These are phyloP conservation scores for Patiria miniata DNA, from an alignment of 35 echinoderm and acorn worm genomes.

Conservation along the genomic window DNA sequence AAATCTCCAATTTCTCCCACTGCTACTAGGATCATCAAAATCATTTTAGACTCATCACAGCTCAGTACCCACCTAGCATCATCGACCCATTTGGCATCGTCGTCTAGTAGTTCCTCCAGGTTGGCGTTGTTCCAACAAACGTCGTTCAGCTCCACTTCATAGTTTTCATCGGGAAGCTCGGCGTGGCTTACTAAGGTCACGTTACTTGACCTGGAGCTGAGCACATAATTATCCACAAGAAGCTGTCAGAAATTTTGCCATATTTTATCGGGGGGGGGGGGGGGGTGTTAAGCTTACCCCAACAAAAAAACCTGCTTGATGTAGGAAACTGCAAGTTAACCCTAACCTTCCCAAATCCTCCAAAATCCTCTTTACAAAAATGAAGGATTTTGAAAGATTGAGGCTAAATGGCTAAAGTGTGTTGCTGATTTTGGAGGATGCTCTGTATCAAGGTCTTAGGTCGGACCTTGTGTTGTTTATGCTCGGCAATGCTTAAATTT, in stretches of 20 bases:
- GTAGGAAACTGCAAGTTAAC: not conserved
- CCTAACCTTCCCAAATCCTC: too few relatives aligned
- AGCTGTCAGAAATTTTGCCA: not conserved
- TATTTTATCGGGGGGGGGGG: not conserved
- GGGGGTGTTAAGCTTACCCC: not conserved
- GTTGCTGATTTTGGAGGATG: too few relatives aligned
- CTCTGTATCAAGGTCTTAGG: too few relatives aligned
- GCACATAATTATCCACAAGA: slow-evolving; percentile 17
- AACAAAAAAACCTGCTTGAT: not conserved
- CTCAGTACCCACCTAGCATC: slow-evolving; percentile 88
- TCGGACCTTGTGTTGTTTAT: too few relatives aligned
- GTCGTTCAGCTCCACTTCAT: slow-evolving; percentile 83
- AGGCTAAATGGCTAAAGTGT: too few relatives aligned
- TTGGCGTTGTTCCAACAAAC: slow-evolving; percentile 71
- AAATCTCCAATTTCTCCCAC: too few relatives aligned
- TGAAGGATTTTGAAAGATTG: too few relatives aligned
- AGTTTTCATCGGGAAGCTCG: slow-evolving; percentile 84
- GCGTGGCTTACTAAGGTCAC: slow-evolving; percentile 72
- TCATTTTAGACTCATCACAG: not conserved
- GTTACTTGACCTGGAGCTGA: slow-evolving; percentile 53
- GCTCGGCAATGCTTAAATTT: not conserved
- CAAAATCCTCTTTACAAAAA: too few relatives aligned
- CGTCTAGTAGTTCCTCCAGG: slow-evolving; percentile 71
- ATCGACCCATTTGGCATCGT: slow-evolving; percentile 82
- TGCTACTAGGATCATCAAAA: too few relatives aligned